Base-by-base conservation (phyloP, 2,113 vertebrate genomes). In the Phocoena sinus region DNA sequence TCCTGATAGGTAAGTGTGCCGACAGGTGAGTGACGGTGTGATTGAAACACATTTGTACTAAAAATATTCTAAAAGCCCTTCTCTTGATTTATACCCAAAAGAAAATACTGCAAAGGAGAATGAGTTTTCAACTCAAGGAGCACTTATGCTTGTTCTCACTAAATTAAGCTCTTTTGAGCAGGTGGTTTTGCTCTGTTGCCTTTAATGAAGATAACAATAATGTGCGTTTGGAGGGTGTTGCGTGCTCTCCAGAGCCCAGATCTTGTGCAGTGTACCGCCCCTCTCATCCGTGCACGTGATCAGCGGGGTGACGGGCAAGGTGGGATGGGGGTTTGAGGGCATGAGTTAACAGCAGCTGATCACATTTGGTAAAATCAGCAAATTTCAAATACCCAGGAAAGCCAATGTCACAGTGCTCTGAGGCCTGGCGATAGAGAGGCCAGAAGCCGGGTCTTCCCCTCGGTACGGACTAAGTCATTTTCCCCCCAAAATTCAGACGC, bases 1-100 rank as follows among this genome's bases (percentile, higher is more conserved):
- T 15, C 88, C 18, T 38, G 31, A 81, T 73, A 4, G 31, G 65
- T 68, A 26, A 63, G 74, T 50, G 0, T 7, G n/a, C 44, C 2
- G 0, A 63, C 91, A 7, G 3, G 73, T 74, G 83, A 87, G 47
- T 47, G 60, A 80, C 81, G 93, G 3, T 1, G 58, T 12, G 89
- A 95, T 17, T 15, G 86, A 91, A 91, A 87, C 63, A 13, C 63
- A 36, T 79, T 91, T 10, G 31, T 21, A 81, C 70, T 81, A 56
- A 94, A 94, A 94, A 41, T 76, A 71, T 95, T 96, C 82, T 67
- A 50, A 97, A 97, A 96, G 97, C 82, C 77, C 77, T 96, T 82
- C 56, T 93, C 89, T 82, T 94, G 96, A 97, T 97, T 95, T 91
- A 95, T 28, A 53, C 62, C 82, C 90, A 2, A 89, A 91, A 86